Evolutionary conservation across 2,113 vertebrate species (phyloP).

Genomic region (Gallinago paraguaiae): DNA sequence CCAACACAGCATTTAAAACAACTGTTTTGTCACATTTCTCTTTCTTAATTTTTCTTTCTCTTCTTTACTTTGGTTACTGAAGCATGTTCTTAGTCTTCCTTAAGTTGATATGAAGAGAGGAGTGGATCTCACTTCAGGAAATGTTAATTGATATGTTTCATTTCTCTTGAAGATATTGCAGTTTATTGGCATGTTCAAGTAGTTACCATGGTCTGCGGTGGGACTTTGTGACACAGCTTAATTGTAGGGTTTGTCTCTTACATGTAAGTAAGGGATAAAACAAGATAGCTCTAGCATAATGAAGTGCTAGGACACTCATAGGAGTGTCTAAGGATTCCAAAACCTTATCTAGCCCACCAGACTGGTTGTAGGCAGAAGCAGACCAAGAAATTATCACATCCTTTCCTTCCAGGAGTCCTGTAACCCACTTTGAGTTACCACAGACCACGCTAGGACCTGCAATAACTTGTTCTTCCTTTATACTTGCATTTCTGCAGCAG

Average conservation of each 20-base stretch:
- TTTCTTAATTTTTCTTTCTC: not conserved
- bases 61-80: not conserved
- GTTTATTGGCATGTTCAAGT: not conserved
- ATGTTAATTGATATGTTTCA: not conserved
- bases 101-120: not conserved
- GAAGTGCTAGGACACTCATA: not conserved
- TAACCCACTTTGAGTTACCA: not conserved
- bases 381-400: not conserved
- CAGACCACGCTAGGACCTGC: accelerated
- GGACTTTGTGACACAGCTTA: not conserved
- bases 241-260: not conserved
- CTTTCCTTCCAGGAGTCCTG: not conserved
- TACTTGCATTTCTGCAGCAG: not conserved
- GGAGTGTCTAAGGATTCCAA: not conserved
- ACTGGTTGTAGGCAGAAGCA: not conserved
- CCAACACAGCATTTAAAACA: not conserved
- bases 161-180: not conserved
- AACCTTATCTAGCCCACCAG: not conserved
- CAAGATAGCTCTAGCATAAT: not conserved
- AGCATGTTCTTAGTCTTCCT: not conserved
- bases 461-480: not conserved
- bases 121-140: not conserved
- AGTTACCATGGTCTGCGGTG: not conserved
- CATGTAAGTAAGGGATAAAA: not conserved
- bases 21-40: not conserved